These are phyloP conservation scores for Phrixothrix hirtus DNA, from an alignment of 2,888 invertebrate species.

Conservation along the genomic window DNA sequence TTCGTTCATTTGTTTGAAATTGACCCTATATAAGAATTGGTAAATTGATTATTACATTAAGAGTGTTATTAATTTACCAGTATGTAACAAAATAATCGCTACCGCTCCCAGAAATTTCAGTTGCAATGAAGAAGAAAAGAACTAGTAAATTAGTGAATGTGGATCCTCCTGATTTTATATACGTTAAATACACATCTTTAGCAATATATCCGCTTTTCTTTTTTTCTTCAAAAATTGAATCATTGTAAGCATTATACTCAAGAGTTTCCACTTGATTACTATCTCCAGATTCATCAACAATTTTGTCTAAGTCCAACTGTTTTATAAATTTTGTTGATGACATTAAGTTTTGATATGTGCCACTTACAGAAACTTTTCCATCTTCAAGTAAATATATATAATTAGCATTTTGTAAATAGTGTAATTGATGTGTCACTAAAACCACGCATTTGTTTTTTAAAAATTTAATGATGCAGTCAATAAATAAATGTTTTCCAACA, in stretches of 20 bases:
- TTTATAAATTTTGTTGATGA: conserved; percentile 72
- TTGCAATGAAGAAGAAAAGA: conserved; percentile 64
- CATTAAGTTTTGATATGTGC: conserved; percentile 69
- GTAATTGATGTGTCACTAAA: conserved; percentile 73
- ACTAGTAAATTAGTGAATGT: too few species aligned
- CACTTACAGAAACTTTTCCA: conserved; percentile 61
- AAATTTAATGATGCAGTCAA: conserved; percentile 69
- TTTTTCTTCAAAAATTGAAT: conserved; percentile 59
- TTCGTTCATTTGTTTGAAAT: conserved; percentile 49
- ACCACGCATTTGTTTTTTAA: conserved; percentile 69
- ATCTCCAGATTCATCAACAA: background rate
- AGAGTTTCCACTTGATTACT: background rate
- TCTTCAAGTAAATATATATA: conserved; percentile 61
- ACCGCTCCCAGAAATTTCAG: conserved; percentile 72
- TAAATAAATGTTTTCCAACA: conserved; percentile 82
- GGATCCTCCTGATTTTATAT: conserved; percentile 73
- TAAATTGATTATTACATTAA: background rate
- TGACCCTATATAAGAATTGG: conserved; percentile 42
- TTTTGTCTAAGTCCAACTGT: conserved; percentile 16
- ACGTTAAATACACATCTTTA: conserved; percentile 64
- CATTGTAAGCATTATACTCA: conserved; percentile 10
- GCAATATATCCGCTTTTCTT: conserved; percentile 64
- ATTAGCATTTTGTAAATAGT: conserved; percentile 61
- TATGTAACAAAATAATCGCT: conserved; percentile 79
- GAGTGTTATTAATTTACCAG: conserved; percentile 60